Percentiles rank a stretch among this genome's conserved stretches.
phyloP scores from a whole-genome alignment of 1,140 invertebrate genomes.

The Bombyx mori region DNA sequence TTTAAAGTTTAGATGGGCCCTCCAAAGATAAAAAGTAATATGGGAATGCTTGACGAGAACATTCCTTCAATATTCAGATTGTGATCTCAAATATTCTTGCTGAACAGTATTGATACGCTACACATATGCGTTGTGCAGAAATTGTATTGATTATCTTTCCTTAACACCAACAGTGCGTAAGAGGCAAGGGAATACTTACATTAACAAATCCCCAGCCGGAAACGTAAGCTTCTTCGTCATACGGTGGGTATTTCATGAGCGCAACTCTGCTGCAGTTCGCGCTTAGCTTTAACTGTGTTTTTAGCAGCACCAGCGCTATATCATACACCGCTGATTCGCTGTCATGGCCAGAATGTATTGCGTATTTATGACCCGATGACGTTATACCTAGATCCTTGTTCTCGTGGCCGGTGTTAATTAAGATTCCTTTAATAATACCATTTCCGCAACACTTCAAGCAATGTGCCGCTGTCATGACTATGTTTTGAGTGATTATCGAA shows the following conservation, averaged over 20 bases:
- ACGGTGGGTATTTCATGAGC: slow-evolving; percentile 14
- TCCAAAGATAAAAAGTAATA: too few relatives aligned
- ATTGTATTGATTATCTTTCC: too few relatives aligned
- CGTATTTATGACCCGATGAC: not conserved
- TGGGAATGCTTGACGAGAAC: too few relatives aligned
- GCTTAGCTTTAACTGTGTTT: not conserved
- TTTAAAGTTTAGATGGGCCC: too few relatives aligned
- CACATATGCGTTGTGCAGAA: too few relatives aligned
- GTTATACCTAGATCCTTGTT: not conserved
- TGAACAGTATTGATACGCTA: too few relatives aligned
- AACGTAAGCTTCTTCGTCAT: slow-evolving; percentile 10
- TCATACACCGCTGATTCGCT: slow-evolving; percentile 4
- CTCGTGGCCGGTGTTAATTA: not conserved
- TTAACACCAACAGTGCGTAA: too few relatives aligned
- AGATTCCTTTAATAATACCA: too few relatives aligned
- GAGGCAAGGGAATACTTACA: slow-evolving; percentile 17
- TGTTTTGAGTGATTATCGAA: slow-evolving; percentile 16
- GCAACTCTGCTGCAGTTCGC: slow-evolving; percentile 9
- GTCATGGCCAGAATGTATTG: slow-evolving; percentile 3
- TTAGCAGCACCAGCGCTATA: slow-evolving; percentile 9
- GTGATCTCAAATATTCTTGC: too few relatives aligned
- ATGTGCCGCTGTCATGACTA: slow-evolving; percentile 18
- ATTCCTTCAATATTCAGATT: too few relatives aligned
- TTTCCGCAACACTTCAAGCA: slow-evolving; percentile 8
- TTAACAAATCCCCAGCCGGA: slow-evolving; percentile 34